Evolutionary conservation across 2,113 vertebrate species (phyloP).

Genomic region (Triplophysa rosa): DNA sequence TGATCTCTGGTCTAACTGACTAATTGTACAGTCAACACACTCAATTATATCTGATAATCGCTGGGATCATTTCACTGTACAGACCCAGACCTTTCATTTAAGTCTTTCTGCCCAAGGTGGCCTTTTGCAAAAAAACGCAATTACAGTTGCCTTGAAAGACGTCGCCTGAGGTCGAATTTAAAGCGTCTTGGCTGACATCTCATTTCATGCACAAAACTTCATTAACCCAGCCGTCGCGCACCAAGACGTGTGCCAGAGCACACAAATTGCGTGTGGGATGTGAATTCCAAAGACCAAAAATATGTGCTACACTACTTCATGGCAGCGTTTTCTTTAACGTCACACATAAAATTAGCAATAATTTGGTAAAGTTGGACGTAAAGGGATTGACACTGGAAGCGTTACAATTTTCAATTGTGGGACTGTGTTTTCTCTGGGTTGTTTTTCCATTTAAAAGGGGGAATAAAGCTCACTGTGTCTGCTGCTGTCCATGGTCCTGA

Average conservation of each 20-base stretch:
- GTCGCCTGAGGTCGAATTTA: background rate
- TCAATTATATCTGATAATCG: conserved; percentile 19
- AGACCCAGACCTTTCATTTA: conserved; percentile 4
- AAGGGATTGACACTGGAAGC: conserved; percentile 11
- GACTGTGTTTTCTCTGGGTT: conserved; percentile 23
- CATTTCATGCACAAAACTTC: conserved; percentile 9
- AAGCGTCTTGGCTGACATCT: conserved; percentile 9
- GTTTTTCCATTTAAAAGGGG: conserved; percentile 29
- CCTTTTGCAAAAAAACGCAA: conserved; percentile 8
- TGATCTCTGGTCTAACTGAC: background rate
- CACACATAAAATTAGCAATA: background rate
- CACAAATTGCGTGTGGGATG: background rate
- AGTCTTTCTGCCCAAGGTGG: background rate
- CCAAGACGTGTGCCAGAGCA: background rate
- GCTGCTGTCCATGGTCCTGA: conserved; percentile 60
- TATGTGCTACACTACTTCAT: background rate
- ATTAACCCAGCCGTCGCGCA: conserved; percentile 23
- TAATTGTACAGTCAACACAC: conserved; percentile 10
- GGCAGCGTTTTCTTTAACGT: background rate
- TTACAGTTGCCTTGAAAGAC: conserved; percentile 1
- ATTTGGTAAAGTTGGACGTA: conserved; percentile 3
- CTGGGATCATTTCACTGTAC: background rate
- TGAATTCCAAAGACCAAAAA: background rate
- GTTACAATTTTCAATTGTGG: background rate
- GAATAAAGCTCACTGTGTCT: background rate